phyloP scores from a whole-genome alignment of 1,140 invertebrate species.

The Trigoniulus corallinus region DNA sequence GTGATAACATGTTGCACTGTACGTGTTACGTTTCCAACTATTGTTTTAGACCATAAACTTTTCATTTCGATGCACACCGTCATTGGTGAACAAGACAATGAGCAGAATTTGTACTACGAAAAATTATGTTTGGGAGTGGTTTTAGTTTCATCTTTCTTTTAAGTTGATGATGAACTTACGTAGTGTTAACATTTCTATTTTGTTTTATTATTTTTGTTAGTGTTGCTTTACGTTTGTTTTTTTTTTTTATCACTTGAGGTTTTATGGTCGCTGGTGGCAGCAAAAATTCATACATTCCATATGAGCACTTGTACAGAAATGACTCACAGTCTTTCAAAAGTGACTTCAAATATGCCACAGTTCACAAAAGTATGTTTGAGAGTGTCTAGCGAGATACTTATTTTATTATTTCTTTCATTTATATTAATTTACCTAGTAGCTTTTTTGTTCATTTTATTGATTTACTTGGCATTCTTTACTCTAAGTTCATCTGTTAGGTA shows the following conservation, averaged over 20 bases:
- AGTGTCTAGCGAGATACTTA: no score
- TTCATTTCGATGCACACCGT: no score
- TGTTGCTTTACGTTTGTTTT: background rate
- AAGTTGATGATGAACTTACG: background rate
- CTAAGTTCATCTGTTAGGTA: background rate
- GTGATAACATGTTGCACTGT: background rate
- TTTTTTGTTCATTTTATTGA: background rate
- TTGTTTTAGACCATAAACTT: background rate
- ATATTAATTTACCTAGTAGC: background rate
- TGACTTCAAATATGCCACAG: constrained; percentile 1
- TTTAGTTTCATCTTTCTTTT: background rate
- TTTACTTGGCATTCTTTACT: background rate
- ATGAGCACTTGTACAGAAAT: no score
- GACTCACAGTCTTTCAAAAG: no score
- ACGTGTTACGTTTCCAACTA: background rate
- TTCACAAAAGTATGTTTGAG: background rate
- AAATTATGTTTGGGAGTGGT: background rate
- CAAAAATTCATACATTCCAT: no score
- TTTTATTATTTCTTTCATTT: background rate
- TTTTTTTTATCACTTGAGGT: no score
- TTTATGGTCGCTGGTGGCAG: no score
- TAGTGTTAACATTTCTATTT: background rate
- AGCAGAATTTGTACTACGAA: no score
- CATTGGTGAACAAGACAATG: no score
- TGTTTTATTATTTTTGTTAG: background rate